Conservation (phyloP, 1,140 invertebrate genomes). For the Aphelinus certus region DNA sequence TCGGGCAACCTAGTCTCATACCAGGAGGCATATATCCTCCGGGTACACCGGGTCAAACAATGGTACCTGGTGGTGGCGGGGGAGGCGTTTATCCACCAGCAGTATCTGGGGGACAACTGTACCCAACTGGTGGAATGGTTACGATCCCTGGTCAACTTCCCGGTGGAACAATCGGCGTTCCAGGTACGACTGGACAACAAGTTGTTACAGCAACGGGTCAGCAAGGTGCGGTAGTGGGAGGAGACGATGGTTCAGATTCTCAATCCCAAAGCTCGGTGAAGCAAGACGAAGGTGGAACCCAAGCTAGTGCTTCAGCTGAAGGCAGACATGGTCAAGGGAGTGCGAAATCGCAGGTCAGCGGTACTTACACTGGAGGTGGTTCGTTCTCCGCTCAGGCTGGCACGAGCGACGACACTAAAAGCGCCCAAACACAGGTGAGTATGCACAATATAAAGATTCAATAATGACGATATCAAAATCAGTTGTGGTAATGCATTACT, state of each 20-base stretch:
- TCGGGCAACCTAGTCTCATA: neutral
- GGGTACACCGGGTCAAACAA: neutral
- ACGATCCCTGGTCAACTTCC: neutral
- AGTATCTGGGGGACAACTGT: conserved; percentile 1
- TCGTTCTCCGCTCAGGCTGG: conserved; percentile 84
- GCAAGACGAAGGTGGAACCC: conserved; percentile 73
- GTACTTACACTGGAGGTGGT: conserved; percentile 77
- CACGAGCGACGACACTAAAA: conserved; percentile 77
- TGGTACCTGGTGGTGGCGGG: no score
- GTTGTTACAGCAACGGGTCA: neutral
- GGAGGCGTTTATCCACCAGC: conserved; percentile 2
- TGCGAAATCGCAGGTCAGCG: conserved; percentile 82
- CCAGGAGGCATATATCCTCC: conserved; percentile 2
- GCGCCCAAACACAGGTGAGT: conserved; percentile 76
- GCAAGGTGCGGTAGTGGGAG: conserved; percentile 4
- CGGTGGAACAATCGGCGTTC: no score
- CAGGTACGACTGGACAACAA: neutral
- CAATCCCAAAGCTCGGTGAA: conserved; percentile 78
- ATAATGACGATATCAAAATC: no score
- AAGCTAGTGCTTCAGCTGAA: conserved; percentile 77
- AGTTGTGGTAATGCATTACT: no score
- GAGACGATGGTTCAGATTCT: conserved; percentile 73
- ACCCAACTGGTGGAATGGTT: conserved; percentile 15
- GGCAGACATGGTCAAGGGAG: conserved; percentile 76
- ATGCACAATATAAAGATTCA: no score